phyloP scores from a whole-genome alignment of 2,888 invertebrate species.

The Syrphus vitripennis region DNA sequence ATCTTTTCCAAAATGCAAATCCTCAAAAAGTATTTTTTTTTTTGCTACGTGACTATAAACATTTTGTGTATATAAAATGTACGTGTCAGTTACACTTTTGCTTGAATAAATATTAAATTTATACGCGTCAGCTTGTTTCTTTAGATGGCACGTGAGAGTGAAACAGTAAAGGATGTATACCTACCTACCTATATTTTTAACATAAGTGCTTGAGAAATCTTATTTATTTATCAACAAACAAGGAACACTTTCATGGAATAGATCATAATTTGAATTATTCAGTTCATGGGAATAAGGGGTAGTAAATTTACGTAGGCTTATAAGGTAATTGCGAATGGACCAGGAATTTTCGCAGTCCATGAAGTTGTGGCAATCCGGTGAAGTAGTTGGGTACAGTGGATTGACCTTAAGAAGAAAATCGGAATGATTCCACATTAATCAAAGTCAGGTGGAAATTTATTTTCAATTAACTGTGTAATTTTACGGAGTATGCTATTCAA shows the following conservation, averaged over 20 bases:
- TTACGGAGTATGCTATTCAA: no score
- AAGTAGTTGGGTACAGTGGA: neutral
- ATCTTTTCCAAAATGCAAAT: neutral
- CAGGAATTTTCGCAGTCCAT: slow-evolving; percentile 15
- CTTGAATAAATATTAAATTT: slow-evolving; percentile 8
- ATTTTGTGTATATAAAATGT: slow-evolving; percentile 20
- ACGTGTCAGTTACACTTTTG: neutral
- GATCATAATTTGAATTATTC: slow-evolving; percentile 33
- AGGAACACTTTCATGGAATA: neutral
- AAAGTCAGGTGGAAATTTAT: no score
- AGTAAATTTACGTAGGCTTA: no score
- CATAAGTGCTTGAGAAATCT: neutral
- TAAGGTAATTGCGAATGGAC: slow-evolving; percentile 43
- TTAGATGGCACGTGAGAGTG: neutral
- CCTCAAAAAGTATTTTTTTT: neutral
- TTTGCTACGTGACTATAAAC: slow-evolving; percentile 58
- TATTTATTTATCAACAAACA: neutral
- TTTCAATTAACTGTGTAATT: no score
- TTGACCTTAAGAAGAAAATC: neutral
- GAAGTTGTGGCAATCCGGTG: neutral
- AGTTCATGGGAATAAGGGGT: slow-evolving; percentile 18
- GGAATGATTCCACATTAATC: no score
- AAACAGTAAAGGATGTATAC: neutral
- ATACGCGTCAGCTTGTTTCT: neutral
- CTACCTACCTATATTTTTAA: no score